Percentiles rank a stretch among this genome's conserved stretches.
These are phyloP conservation scores for Engraulis encrasicolus DNA, from an alignment of 2,113 vertebrate species.

Conservation along the genomic window DNA sequence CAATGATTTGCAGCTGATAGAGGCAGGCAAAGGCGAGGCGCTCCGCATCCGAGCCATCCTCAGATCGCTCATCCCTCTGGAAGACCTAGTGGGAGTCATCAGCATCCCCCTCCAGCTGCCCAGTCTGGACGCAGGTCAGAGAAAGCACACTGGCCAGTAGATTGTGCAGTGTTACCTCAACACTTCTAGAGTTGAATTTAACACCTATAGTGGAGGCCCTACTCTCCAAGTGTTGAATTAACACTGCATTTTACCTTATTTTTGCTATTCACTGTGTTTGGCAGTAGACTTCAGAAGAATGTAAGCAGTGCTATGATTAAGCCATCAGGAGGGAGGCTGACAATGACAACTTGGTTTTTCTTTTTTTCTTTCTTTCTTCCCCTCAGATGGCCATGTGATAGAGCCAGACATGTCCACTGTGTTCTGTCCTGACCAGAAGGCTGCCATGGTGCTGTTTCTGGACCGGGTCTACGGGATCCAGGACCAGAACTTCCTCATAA, in stretches of 20 bases:
- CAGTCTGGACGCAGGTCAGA: constrained; percentile 85
- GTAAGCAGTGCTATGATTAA: no score
- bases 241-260: no score
- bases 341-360: no score
- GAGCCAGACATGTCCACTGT: constrained; percentile 91
- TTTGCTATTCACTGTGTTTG: no score
- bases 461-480: constrained; percentile 94
- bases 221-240: no score
- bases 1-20: constrained; percentile 81
- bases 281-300: no score
- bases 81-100: constrained; percentile 91
- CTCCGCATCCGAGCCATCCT: constrained; percentile 92
- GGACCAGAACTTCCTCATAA: constrained; percentile 86
- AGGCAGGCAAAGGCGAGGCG: constrained; percentile 91
- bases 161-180: no score
- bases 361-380: constrained; percentile 51
- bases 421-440: constrained; percentile 97
- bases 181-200: no score
- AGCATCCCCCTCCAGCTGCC: constrained; percentile 90
- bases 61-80: constrained; percentile 88
- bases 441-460: constrained; percentile 96
- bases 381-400: constrained; percentile 85
- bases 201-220: no score
- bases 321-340: no score
- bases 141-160: neutral